Evolutionary conservation across 2,113 vertebrate genomes (phyloP).

Genomic region (Gnathonemus echidnorhynchus): DNA sequence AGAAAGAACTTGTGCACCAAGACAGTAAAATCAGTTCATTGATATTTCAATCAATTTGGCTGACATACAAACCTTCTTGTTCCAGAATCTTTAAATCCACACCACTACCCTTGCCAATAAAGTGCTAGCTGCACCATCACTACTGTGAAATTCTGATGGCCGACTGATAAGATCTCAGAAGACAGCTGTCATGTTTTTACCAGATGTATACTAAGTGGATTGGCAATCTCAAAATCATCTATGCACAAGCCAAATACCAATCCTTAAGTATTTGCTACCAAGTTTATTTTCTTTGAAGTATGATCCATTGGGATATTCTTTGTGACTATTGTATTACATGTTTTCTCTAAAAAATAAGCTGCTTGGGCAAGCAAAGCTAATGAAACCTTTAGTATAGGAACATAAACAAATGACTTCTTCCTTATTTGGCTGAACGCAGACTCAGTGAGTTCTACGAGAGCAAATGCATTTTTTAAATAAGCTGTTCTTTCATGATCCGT

Average conservation of each 20-base stretch:
- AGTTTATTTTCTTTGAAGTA: not conserved
- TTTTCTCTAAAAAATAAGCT: not conserved
- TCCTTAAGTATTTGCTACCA: not conserved
- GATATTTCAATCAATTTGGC: not conserved
- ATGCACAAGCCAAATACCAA: not conserved
- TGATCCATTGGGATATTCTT: not conserved
- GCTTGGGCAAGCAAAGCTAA: not conserved
- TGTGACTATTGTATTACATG: not conserved
- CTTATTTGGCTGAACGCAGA: not conserved
- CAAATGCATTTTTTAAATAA: not conserved
- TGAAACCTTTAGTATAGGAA: not conserved
- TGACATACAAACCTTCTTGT: not conserved
- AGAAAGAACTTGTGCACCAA: not conserved
- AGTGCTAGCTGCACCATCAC: not conserved
- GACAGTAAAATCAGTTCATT: not conserved
- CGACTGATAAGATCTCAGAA: not conserved
- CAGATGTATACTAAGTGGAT: not conserved
- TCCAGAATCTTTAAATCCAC: not conserved
- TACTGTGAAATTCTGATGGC: not conserved
- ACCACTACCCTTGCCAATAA: not conserved
- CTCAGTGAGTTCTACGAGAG: not conserved
- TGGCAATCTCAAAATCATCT: not conserved
- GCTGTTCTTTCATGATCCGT: not conserved
- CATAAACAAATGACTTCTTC: not conserved
- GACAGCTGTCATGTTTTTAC: not conserved